Evolutionary conservation across 2,113 vertebrate genomes (phyloP), one percentile per base, ranked within the genome.

Genomic region (Hippopotamus amphibius): DNA sequence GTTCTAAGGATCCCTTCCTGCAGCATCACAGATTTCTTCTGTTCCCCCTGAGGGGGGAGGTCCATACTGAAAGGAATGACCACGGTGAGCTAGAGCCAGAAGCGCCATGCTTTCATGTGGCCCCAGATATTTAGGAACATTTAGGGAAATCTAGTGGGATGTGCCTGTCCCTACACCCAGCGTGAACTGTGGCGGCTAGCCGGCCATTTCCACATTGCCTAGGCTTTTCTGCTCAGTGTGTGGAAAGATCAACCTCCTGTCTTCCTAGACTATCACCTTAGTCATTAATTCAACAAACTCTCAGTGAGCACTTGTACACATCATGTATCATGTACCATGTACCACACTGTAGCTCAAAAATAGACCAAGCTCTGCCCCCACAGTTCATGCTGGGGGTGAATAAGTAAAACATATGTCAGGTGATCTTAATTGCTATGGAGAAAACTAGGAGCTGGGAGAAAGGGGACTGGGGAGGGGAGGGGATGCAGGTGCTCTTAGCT

Each of bases 301-400:
- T 71, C 46, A 17, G 10, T 4, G 82, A 53, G 63, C 48, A 16
- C 74, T 16, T 4, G 8, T 30, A 11, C 0, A 1, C 8, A 30
- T 57, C 7, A 0, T 2, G 30, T 8, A 22, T 41, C 22, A 2
- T 1, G 30, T 30, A 13, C 0, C 19, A 13, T 7, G 74, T 10
- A 7, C 48, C 48, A 33, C 17, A 33, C 68, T 50, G 9, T 46
- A 17, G 24, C 30, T 66, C 28, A 37, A 43, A 77, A 37, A 43
- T 5, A 65, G 28, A 10, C 37, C 65, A 24, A 69, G 50, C 8
- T 85, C 80, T 65, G 14, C 43, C 50, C 2, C 19, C 50, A 13
- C 48, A 55, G 50, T n/a, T n/a, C 33, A n/a, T 12, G 30, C 30
- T 55, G 30, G 30, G 33, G 30, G 30, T 55, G 43, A 69, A 37